A percentile compares a stretch with the other conserved stretches of the same genome.
These are phyloP conservation scores for Aporophyla nigra DNA, from an alignment of 2,888 invertebrate species.

Conservation along the genomic window DNA sequence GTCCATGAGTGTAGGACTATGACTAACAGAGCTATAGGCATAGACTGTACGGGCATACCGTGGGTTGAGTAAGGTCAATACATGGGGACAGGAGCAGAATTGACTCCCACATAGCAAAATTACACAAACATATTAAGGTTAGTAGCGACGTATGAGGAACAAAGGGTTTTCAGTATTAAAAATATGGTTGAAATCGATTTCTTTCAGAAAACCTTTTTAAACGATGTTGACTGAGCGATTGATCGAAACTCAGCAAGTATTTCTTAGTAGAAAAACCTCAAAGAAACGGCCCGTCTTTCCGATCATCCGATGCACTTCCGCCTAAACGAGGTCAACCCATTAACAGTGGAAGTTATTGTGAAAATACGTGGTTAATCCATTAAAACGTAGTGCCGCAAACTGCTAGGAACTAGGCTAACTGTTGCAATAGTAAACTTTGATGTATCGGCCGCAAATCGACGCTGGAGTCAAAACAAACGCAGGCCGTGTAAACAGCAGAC, in stretches of 20 bases:
- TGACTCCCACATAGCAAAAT: conserved; percentile 13
- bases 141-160: background rate
- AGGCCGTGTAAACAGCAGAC: conserved; percentile 37
- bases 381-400: conserved; percentile 43
- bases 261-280: conserved; percentile 17
- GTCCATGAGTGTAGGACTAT: conserved; percentile 47
- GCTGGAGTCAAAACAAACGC: conserved; percentile 53
- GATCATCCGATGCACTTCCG: conserved; percentile 39
- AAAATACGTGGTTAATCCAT: conserved; percentile 57
- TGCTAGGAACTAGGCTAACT: conserved; percentile 48
- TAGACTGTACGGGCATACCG: conserved; percentile 23
- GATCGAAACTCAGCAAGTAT: background rate
- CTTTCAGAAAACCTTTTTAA: background rate
- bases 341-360: conserved; percentile 51
- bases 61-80: conserved; percentile 55
- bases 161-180: background rate
- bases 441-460: conserved; percentile 57
- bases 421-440: conserved; percentile 56
- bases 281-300: conserved; percentile 26
- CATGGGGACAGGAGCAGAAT: conserved; percentile 18
- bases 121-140: background rate
- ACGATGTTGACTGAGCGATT: conserved; percentile 2
- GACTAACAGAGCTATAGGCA: conserved; percentile 46
- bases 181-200: background rate
- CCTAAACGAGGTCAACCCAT: conserved; percentile 46